These are phyloP conservation scores for Ophiothrix spiculata DNA, from an alignment of 35 echinoderm and acorn worm genomes.

Conservation along the genomic window DNA sequence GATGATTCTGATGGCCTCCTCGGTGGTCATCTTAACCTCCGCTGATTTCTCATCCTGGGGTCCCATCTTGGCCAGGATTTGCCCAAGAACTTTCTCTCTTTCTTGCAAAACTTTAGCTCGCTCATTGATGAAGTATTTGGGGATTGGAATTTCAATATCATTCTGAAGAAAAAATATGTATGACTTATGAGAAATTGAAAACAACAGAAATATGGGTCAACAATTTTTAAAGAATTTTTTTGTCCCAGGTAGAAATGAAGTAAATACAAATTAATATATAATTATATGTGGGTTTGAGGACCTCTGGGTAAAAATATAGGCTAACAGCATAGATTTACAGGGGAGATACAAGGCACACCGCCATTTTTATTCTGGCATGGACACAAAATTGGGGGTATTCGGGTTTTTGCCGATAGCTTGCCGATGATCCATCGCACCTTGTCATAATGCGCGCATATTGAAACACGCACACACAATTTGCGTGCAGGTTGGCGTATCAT, in stretches of 20 bases:
- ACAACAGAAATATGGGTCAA: not conserved
- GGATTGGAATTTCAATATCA: slow-evolving; percentile 88
- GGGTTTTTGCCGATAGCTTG: too few species aligned
- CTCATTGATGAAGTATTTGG: slow-evolving; percentile 98
- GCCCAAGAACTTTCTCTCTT: slow-evolving; percentile 92
- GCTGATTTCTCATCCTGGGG: slow-evolving; percentile 88
- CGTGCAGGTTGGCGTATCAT: too few species aligned
- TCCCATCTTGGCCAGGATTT: slow-evolving; percentile 99
- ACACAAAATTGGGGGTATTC: too few species aligned
- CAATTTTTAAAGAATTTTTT: not conserved
- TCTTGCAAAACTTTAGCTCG: slow-evolving; percentile 85
- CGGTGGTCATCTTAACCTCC: slow-evolving; percentile 86
- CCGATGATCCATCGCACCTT: too few species aligned
- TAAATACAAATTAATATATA: too few species aligned
- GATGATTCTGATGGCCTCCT: slow-evolving; percentile 82
- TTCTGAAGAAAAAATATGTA: slow-evolving; percentile 41
- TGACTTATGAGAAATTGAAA: not conserved
- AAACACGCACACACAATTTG: too few species aligned
- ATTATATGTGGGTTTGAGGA: too few species aligned
- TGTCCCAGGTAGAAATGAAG: not conserved
- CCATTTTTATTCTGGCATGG: too few species aligned
- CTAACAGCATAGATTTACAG: too few species aligned
- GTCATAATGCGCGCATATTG: too few species aligned
- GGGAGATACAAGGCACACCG: too few species aligned
- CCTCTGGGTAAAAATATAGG: too few species aligned